Conservation (phyloP, 2,113 vertebrate genomes). For the Cyphotilapia sp. region DNA sequence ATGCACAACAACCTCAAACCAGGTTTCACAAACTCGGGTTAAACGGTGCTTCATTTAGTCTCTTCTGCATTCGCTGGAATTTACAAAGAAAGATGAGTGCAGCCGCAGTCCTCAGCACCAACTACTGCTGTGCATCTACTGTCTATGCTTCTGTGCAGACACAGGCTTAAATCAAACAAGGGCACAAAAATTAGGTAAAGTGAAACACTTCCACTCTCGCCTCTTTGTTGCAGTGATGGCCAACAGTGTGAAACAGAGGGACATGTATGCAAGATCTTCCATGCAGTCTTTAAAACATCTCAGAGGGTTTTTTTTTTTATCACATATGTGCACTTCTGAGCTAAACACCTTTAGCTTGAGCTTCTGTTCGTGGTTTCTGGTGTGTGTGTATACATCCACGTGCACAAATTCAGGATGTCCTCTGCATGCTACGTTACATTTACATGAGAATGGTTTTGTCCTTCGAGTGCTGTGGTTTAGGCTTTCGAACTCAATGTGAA, state of each 20-base stretch:
- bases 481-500: not conserved
- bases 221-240: not conserved
- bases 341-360: not conserved
- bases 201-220: not conserved
- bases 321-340: not conserved
- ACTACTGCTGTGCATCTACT: not conserved
- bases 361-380: not conserved
- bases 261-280: not conserved
- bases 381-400: not conserved
- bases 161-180: not conserved
- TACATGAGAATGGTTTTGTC: not conserved
- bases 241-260: not conserved
- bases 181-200: not conserved
- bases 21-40: not conserved
- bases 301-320: not conserved
- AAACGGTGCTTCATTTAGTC: not conserved
- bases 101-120: not conserved
- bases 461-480: not conserved
- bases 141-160: not conserved
- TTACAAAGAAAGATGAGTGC: constrained; percentile 15
- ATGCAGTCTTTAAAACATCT: not conserved
- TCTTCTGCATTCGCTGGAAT: not conserved
- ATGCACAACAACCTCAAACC: not conserved
- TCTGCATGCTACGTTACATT: not conserved
- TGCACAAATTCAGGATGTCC: not conserved